phyloP scores from a whole-genome alignment of 2,888 invertebrate genomes.

The Parnassius smintheus region DNA sequence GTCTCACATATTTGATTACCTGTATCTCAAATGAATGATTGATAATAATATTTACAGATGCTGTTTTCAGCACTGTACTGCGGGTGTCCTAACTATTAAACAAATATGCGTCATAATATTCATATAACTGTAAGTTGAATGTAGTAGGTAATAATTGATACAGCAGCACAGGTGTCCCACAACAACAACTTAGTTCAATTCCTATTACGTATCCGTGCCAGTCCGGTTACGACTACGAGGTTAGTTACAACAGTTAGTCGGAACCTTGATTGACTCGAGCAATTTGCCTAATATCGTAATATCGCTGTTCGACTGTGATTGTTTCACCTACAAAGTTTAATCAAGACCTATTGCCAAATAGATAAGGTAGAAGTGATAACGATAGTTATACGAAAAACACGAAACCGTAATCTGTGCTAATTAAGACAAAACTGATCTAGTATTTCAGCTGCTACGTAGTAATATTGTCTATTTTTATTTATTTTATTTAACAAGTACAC shows the following conservation, averaged over 20 bases:
- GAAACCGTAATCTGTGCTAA: background rate
- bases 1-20: too few relatives aligned
- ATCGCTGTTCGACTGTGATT: slow-evolving; percentile 10
- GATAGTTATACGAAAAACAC: slow-evolving; percentile 9
- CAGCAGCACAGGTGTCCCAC: slow-evolving; percentile 21
- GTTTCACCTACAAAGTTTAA: slow-evolving; percentile 23
- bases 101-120: too few relatives aligned
- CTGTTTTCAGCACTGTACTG: too few relatives aligned
- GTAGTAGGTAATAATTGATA: slow-evolving; percentile 20
- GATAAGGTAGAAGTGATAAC: slow-evolving; percentile 22
- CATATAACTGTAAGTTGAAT: background rate
- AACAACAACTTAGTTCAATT: slow-evolving; percentile 23
- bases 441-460: too few relatives aligned
- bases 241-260: slow-evolving; percentile 20
- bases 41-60: too few relatives aligned
- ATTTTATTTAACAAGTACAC: too few relatives aligned
- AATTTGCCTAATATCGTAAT: slow-evolving; percentile 28
- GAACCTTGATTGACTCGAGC: slow-evolving; percentile 26
- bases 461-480: too few relatives aligned
- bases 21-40: too few relatives aligned
- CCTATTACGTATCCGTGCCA: slow-evolving; percentile 27
- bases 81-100: too few relatives aligned
- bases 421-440: too few relatives aligned
- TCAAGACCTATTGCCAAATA: slow-evolving; percentile 21
- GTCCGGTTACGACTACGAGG: slow-evolving; percentile 7